Base-by-base conservation (phyloP, 2,888 invertebrate genomes). In the Polydrusus pterygomalis region DNA sequence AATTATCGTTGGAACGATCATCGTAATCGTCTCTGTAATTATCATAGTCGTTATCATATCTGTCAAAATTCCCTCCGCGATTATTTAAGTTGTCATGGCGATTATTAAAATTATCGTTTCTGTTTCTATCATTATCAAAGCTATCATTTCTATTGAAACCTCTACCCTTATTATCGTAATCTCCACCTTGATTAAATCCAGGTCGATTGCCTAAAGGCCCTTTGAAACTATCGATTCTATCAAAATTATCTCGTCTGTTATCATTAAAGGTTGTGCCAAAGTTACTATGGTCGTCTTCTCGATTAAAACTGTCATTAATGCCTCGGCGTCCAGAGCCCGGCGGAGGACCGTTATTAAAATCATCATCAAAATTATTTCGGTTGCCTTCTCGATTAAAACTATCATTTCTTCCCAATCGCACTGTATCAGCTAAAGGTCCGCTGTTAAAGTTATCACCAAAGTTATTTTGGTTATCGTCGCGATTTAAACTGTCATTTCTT, bases 291-390 rank as follows among this genome's bases (percentile, higher is more conserved):
- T 60, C 45, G 0, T 58, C 18, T 15, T 20, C 70, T 10, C 60
- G 15, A 13, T n/a, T 15, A 60, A 70, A 40, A 47, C 60, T 58
- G 18, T 40, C 18, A 56, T 34, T 25, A 18, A 10, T 69, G 38
- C 38, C 68, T 8, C 11, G 20, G 13, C 40, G 58, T 18, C 38
- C 58, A 13, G 38, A 25, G 11, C 34, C 18, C 30, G 34, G 30
- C 1, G 60, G 45, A 0, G 54, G 65, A 15, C 65, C 56, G 15
- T 64, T 34, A 17, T 64, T 47, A 49, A 34, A 34, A 34, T 58
- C 56, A 38, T 70, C 75, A 51, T 67, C 63, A 25, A 79, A 76
- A 43, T 74, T 76, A 54, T 43, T 20, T 6, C 60, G 25, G 30
- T 60, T 58, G 11, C 25, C 18, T 20, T 47, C 47, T 5, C 13